Evolutionary conservation across 2,888 invertebrate species (phyloP), one percentile per base, ranked within the genome.

Genomic region (Caenorhabditis auriculariae): DNA sequence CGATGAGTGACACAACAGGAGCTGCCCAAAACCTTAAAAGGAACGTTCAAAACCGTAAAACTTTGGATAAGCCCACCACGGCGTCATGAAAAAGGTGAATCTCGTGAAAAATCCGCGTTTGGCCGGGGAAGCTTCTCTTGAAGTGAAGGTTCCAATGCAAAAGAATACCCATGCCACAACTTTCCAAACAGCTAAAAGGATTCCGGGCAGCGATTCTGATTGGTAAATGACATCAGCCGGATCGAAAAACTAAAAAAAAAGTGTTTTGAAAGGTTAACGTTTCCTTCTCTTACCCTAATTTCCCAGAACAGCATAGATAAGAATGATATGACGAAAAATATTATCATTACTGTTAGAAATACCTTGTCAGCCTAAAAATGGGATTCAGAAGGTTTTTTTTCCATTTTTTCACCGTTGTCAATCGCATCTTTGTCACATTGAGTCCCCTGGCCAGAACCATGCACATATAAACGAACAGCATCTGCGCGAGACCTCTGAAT

Each of bases 171-270:
- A 93, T 0, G 90, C 91, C 0, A 88, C 75, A 19, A 69, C 32
- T n/a, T 61, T 55, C 69, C 60, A 64, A 4, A 41, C 28, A n/a
- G 56, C 60, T 3, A 69, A 26, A 9, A 62, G 24, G 76, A 91
- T 91, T 0, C 93, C 93, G 0, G 92, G 90, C 0, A 90, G 89
- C 39, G 91, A 91, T 83, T 94, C 93, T 79, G 92, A 93, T 2
- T 91, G 82, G 80, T 93, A 93, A 12, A 92, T 82, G 0, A 94
- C 93, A 82, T 90, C 87, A 2, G 92, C 93, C 0, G 93, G 91
- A 83, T 93, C 93, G 81, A 93, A 93, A 1, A 88, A 87, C 90
- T 90, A 82, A 0, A 81, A 80, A 26, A 21, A 0, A n/a, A 37
- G 17, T 17, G 3, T 39, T 26, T n/a, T 15, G 17, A n/a, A 24